phyloP scores from a whole-genome alignment of 2,888 invertebrate species.

The Aquatica leii region DNA sequence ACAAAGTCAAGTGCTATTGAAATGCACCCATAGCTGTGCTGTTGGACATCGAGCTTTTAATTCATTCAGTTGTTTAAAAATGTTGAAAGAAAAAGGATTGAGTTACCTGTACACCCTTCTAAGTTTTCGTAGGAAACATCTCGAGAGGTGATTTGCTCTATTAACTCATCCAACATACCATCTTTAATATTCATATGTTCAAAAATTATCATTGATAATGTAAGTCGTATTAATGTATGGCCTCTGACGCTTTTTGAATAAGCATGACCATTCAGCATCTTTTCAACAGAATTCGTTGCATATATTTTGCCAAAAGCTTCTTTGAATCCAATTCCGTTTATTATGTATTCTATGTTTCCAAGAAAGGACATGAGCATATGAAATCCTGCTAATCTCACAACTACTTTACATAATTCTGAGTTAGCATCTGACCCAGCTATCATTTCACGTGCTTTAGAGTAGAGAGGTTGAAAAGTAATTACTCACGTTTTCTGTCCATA shows the following conservation, averaged over 20 bases:
- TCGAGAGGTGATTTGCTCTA: slow-evolving; percentile 42
- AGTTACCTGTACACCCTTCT: slow-evolving; percentile 35
- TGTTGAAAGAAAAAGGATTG: neutral
- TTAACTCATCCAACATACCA: slow-evolving; percentile 41
- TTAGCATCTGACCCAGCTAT: slow-evolving; percentile 26
- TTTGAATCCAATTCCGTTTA: too few relatives aligned
- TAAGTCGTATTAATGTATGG: slow-evolving; percentile 48
- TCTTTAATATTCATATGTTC: slow-evolving; percentile 45
- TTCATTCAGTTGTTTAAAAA: slow-evolving; percentile 1
- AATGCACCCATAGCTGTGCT: slow-evolving; percentile 8
- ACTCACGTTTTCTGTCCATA: slow-evolving; percentile 40
- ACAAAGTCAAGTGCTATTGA: slow-evolving; percentile 34
- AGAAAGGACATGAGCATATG: slow-evolving; percentile 49
- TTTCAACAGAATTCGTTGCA: slow-evolving; percentile 51
- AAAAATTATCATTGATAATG: slow-evolving; percentile 42
- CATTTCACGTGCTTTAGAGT: slow-evolving; percentile 37
- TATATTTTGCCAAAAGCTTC: too few relatives aligned
- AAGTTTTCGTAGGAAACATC: slow-evolving; percentile 37
- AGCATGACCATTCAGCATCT: too few relatives aligned
- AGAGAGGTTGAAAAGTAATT: slow-evolving; percentile 41
- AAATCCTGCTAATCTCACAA: slow-evolving; percentile 54
- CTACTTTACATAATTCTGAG: slow-evolving; percentile 35
- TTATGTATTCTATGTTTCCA: slow-evolving; percentile 43
- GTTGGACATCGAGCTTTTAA: slow-evolving; percentile 11
- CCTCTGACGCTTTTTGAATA: slow-evolving; percentile 52